phyloP scores from a whole-genome alignment of 1,140 invertebrate species.

The Macrobrachium nipponense region DNA sequence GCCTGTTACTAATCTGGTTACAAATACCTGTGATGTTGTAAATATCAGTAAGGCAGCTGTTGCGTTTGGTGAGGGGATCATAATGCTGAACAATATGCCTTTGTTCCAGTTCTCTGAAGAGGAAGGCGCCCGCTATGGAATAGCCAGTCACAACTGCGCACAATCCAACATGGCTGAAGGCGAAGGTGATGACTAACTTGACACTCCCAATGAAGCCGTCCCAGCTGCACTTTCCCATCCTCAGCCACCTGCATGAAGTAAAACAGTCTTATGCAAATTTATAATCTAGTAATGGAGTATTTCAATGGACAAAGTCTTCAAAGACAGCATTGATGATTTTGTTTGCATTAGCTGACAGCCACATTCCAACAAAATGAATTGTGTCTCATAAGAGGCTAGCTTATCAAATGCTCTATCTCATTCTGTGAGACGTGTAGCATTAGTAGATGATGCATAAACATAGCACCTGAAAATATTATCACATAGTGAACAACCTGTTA shows the following conservation, averaged over 20 bases:
- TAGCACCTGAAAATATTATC: no score
- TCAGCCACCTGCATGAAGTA: constrained; percentile 28
- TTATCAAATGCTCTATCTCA: no score
- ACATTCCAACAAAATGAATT: no score
- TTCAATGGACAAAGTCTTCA: no score
- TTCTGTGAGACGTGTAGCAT: no score
- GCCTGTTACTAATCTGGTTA: neutral
- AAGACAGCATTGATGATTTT: no score
- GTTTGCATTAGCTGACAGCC: no score
- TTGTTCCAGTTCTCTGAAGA: constrained; percentile 74
- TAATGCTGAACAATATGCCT: constrained; percentile 67
- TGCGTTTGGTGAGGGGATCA: constrained; percentile 64
- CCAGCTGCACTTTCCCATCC: constrained; percentile 56
- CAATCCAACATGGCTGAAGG: constrained; percentile 77
- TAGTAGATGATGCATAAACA: no score
- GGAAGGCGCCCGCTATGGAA: constrained; percentile 75
- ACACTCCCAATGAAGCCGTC: constrained; percentile 47
- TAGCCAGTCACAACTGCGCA: constrained; percentile 76
- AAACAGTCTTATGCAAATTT: neutral
- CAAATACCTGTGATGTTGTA: constrained; percentile 69
- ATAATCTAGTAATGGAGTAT: no score
- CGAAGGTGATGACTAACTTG: constrained; percentile 67
- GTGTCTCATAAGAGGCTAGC: no score
- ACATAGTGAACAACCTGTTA: no score
- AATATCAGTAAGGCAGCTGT: constrained; percentile 66